phyloP scores from a whole-genome alignment of 1,140 invertebrate genomes.

The Pseudachorutes palmiensis region DNA sequence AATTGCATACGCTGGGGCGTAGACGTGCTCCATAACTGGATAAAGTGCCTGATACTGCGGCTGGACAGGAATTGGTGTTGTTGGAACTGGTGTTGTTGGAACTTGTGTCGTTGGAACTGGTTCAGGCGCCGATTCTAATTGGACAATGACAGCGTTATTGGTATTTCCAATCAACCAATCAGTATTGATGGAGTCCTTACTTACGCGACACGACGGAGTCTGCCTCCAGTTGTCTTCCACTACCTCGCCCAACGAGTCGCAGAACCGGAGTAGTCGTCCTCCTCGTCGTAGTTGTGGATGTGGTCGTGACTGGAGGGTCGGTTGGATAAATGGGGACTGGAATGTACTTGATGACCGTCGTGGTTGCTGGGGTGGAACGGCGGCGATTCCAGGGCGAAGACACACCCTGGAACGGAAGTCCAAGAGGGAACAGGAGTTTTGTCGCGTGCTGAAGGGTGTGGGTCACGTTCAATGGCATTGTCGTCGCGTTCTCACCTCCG shows the following conservation, averaged over 20 bases:
- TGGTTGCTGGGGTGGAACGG: not conserved
- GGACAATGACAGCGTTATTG: too few relatives aligned
- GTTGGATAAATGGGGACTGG: constrained; percentile 9
- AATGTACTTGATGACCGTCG: not conserved
- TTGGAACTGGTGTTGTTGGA: too few relatives aligned
- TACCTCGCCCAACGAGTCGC: not conserved
- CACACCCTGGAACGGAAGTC: not conserved
- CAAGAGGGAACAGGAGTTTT: constrained; percentile 4
- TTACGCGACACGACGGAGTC: not conserved
- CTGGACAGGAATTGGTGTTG: too few relatives aligned
- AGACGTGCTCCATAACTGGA: too few relatives aligned
- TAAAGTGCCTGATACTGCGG: too few relatives aligned
- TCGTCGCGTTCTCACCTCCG: not conserved
- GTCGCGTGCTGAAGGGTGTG: not conserved
- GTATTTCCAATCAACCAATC: too few relatives aligned
- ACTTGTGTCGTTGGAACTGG: not conserved
- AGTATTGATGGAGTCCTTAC: not conserved
- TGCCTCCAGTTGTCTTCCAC: not conserved
- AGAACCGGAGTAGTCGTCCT: not conserved
- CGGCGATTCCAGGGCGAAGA: too few relatives aligned
- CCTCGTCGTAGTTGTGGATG: not conserved
- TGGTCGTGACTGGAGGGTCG: not conserved
- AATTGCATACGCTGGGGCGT: too few relatives aligned
- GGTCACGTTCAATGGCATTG: constrained; percentile 2
- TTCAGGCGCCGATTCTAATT: not conserved